These are phyloP conservation scores for Hanleya hanleyi DNA, from an alignment of 2,888 invertebrate genomes.

Conservation along the genomic window DNA sequence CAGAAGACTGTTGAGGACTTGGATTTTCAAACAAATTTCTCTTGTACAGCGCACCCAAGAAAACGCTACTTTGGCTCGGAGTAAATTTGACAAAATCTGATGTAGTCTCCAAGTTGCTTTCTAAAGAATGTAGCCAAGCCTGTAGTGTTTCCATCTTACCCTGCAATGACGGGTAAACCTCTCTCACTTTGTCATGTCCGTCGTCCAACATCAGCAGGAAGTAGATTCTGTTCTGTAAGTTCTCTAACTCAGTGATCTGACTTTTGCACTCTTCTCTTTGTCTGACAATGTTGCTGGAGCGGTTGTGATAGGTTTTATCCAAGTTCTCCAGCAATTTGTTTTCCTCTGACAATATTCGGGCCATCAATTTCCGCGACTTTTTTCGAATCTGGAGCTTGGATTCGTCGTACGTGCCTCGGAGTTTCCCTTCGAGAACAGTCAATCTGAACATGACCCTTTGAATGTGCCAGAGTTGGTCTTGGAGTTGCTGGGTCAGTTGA, in stretches of 20 bases:
- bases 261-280: constrained; percentile 28
- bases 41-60: constrained; percentile 10
- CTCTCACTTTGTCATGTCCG: background rate
- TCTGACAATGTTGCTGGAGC: constrained; percentile 22
- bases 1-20: no score
- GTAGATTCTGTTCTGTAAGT: background rate
- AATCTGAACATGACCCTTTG: constrained; percentile 32
- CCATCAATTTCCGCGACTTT: constrained; percentile 24
- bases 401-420: constrained; percentile 34
- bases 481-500: constrained; percentile 19
- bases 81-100: constrained; percentile 14
- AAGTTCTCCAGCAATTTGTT: constrained; percentile 23
- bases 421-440: constrained; percentile 30
- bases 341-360: constrained; percentile 27
- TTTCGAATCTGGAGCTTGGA: constrained; percentile 30
- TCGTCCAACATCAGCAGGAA: background rate
- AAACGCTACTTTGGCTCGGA: constrained; percentile 3
- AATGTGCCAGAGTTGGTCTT: constrained; percentile 29
- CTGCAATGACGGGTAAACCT: background rate
- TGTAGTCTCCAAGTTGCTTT: background rate
- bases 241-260: constrained; percentile 21
- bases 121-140: background rate
- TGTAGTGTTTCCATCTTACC: background rate
- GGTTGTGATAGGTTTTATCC: constrained; percentile 25
- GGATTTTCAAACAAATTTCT: no score